Evolutionary conservation across 2,113 vertebrate genomes (phyloP).

Genomic region (Eublepharis macularius): DNA sequence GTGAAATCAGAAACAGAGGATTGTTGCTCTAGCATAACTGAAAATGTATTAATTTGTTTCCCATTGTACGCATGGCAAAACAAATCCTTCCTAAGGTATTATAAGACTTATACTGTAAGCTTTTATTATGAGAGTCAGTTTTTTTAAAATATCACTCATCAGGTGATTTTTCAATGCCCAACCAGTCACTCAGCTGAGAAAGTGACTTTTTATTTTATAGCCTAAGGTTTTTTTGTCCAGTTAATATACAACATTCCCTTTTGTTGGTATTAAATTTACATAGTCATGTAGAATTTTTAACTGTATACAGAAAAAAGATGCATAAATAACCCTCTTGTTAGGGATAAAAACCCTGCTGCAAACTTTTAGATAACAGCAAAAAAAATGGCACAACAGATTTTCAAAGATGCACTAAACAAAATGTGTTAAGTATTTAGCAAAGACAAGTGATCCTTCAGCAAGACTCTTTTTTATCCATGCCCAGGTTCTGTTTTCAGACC

Average conservation of each 20-base stretch:
- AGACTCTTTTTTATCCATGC: slow-evolving; percentile 30
- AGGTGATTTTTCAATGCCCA: background rate
- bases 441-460: background rate
- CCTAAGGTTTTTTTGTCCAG: background rate
- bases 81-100: background rate
- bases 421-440: background rate
- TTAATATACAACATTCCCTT: background rate
- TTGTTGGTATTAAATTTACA: slow-evolving; percentile 11
- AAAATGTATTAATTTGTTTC: slow-evolving; percentile 10
- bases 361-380: background rate
- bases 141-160: background rate
- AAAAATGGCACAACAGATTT: background rate
- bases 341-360: background rate
- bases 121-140: background rate
- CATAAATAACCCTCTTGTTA: too few species aligned
- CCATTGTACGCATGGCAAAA: background rate
- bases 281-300: background rate
- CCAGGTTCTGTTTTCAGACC: slow-evolving; percentile 26
- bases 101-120: background rate
- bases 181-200: background rate
- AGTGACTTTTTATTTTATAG: background rate
- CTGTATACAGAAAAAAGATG: background rate
- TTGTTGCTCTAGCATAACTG: slow-evolving; percentile 12
- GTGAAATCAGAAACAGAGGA: background rate
- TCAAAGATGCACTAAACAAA: background rate